These are phyloP conservation scores for Nebria salina DNA, from an alignment of 2,888 invertebrate species.

Conservation along the genomic window DNA sequence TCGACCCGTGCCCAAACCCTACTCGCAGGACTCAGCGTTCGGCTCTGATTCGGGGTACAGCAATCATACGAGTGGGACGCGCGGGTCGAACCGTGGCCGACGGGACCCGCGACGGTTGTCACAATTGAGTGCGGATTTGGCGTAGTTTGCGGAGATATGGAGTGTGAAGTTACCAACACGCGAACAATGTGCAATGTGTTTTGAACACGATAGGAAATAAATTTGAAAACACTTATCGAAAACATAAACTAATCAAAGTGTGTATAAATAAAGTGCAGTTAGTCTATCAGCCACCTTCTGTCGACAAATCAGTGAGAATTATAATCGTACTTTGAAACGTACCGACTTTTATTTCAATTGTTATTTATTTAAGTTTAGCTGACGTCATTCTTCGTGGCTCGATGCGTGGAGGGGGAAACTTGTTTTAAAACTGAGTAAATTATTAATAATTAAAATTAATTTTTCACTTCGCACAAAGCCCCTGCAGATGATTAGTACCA, in stretches of 20 bases:
- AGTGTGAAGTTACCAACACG: slow-evolving; percentile 28
- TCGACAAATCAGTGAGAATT: slow-evolving; percentile 38
- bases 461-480: slow-evolving; percentile 27
- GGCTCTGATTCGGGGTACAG: slow-evolving; percentile 89
- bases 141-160: slow-evolving; percentile 50
- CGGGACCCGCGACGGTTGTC: slow-evolving; percentile 60
- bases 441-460: slow-evolving; percentile 30
- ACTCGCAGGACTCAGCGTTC: slow-evolving; percentile 79
- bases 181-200: slow-evolving; percentile 31
- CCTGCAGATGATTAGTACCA: slow-evolving; percentile 12
- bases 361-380: neutral
- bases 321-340: neutral
- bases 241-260: too few relatives aligned
- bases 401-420: neutral
- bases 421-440: slow-evolving; percentile 22
- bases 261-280: neutral
- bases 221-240: neutral
- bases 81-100: slow-evolving; percentile 59
- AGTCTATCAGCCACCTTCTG: neutral
- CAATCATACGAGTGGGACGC: slow-evolving; percentile 77
- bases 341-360: neutral
- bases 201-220: neutral
- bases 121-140: slow-evolving; percentile 62
- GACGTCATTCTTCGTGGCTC: neutral
- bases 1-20: slow-evolving; percentile 71